Percentiles rank a stretch among this genome's conserved stretches.
Evolutionary conservation across 2,113 vertebrate genomes (phyloP).

Genomic region (Grammomys surdaster): DNA sequence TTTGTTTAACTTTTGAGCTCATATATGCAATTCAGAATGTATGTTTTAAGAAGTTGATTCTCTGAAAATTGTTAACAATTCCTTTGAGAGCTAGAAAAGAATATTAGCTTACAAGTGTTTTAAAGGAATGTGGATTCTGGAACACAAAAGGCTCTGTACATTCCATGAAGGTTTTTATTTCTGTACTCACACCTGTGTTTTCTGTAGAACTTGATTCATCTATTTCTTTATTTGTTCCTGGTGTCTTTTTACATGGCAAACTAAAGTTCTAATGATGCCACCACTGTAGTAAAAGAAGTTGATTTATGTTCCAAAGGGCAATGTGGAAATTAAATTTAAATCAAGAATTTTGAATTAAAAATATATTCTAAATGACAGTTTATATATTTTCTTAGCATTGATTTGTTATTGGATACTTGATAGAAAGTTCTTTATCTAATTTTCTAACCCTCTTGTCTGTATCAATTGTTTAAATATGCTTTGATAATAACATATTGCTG

Average conservation of each 20-base stretch:
- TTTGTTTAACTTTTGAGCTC: background rate
- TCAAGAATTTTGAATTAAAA: constrained; percentile 41
- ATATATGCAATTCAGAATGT: background rate
- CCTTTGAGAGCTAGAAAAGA: background rate
- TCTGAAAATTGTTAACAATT: background rate
- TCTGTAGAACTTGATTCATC: background rate
- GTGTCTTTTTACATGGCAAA: background rate
- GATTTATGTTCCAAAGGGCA: background rate
- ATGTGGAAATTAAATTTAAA: background rate
- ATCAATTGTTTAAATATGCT: background rate
- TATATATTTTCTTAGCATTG: background rate
- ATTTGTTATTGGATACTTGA: background rate
- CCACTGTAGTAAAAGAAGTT: background rate
- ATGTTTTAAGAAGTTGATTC: background rate
- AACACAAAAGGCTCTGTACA: background rate
- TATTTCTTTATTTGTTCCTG: constrained; percentile 8
- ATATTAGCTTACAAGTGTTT: background rate
- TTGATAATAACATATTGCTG: background rate
- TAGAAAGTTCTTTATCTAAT: background rate
- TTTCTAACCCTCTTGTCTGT: background rate
- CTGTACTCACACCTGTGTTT: background rate
- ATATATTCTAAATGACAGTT: background rate
- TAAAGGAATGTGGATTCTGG: background rate
- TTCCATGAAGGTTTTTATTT: background rate
- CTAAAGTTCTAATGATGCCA: background rate